These are phyloP conservation scores for Uropsilus gracilis DNA, from an alignment of 2,113 vertebrate genomes.

Conservation along the genomic window DNA sequence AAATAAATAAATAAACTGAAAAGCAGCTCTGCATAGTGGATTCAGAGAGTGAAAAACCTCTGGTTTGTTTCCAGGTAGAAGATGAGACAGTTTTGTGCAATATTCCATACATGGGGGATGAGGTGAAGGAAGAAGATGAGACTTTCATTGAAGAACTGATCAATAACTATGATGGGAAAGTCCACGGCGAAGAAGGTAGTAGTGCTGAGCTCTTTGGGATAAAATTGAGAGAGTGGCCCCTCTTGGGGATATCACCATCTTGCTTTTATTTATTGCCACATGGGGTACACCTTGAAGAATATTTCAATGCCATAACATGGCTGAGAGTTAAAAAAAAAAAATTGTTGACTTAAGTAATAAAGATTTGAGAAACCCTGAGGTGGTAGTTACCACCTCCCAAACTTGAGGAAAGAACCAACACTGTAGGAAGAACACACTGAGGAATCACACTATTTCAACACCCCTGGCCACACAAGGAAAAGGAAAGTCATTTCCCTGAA, in stretches of 20 bases:
- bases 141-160: conserved; percentile 98
- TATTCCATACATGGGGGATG: conserved; percentile 99
- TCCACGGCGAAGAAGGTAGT: conserved; percentile 97
- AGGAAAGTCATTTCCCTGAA: neutral
- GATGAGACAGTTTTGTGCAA: conserved; percentile 98
- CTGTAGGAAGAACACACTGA: conserved; percentile 58
- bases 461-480: neutral
- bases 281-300: neutral
- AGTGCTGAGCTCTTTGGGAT: neutral
- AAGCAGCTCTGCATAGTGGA: neutral
- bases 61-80: conserved; percentile 91
- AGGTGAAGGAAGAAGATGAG: conserved; percentile 98
- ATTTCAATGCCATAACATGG: neutral
- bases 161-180: conserved; percentile 97
- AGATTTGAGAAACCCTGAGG: conserved; percentile 76
- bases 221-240: neutral
- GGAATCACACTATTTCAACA: conserved; percentile 57
- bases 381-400: conserved; percentile 39
- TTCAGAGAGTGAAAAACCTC: conserved; percentile 2
- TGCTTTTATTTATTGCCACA: neutral
- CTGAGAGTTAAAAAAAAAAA: neutral
- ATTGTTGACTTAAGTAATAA: conserved; percentile 65
- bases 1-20: too few relatives aligned
- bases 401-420: neutral
- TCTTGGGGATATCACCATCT: neutral